Conservation (phyloP, 2,888 invertebrate genomes). For the Eledona agricola region DNA sequence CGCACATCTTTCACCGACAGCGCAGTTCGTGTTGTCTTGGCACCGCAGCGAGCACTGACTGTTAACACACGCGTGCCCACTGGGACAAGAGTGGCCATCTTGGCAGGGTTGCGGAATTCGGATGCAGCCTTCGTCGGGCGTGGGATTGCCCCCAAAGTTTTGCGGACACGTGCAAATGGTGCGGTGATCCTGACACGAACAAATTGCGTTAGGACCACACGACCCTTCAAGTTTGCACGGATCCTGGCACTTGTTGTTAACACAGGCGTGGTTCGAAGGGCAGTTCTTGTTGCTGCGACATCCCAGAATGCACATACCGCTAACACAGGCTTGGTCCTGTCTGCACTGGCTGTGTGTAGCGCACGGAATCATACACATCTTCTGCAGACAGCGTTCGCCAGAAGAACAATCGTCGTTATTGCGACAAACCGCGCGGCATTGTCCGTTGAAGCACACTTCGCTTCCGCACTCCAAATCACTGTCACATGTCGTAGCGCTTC, state of each 20-base stretch:
- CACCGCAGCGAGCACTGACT: constrained; percentile 84
- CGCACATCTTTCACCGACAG: constrained; percentile 84
- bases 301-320: constrained; percentile 81
- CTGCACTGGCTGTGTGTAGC: constrained; percentile 83
- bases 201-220: constrained; percentile 87
- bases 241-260: constrained; percentile 84
- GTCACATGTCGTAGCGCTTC: constrained; percentile 72
- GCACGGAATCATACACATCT: constrained; percentile 82
- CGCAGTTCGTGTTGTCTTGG: constrained; percentile 76
- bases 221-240: constrained; percentile 80
- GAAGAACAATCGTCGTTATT: constrained; percentile 79
- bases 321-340: constrained; percentile 80
- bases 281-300: constrained; percentile 88
- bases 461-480: constrained; percentile 80
- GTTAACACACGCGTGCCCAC: constrained; percentile 79
- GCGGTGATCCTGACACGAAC: constrained; percentile 77
- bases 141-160: constrained; percentile 88
- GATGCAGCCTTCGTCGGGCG: constrained; percentile 88
- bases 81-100: constrained; percentile 76
- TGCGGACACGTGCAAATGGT: constrained; percentile 83
- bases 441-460: constrained; percentile 81
- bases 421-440: constrained; percentile 84
- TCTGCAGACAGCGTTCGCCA: constrained; percentile 81
- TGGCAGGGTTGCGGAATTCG: constrained; percentile 78
- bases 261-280: constrained; percentile 77